Evolutionary conservation across 2,888 invertebrate species (phyloP), one percentile per base, ranked within the genome.

Genomic region (Biston stratarius): DNA sequence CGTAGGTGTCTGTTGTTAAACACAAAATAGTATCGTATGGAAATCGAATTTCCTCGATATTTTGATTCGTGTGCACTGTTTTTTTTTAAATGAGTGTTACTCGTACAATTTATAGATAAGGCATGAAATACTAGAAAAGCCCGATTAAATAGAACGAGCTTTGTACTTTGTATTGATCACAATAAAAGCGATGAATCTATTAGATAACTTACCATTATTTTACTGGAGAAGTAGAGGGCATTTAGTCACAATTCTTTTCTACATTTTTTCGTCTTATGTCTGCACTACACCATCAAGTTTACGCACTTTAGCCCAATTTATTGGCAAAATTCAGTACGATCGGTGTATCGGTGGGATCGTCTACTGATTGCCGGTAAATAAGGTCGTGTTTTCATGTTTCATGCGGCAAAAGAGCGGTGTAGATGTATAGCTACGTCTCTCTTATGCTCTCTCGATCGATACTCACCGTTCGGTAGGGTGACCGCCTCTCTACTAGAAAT

Each of bases 371-470:
- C 77, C 74, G 76, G 85, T 84, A 82, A 84, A 86, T 88, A 88
- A 83, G 83, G 86, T 87, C 83, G 85, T 81, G 79, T 89, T 89
- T 89, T 77, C 86, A 87, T 88, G 87, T 88, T 67, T 89, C 86
- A 91, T 92, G 92, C 93, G 91, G 87, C 92, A 91, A 89, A 88
- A 68, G 89, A 92, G 79, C 74, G 78, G 87, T 74, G 74, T 72
- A 76, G 84, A 81, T 71, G 74, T 85, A 93, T 89, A 81, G 81
- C 71, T 76, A 71, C 71, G 78, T 90, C 90, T 80, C 86, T 83
- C 80, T 90, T 85, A 81, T 85, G 83, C 83, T 76, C 78, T 77
- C 72, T 77, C 84, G 89, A 93, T 93, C 93, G 92, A 93, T 93
- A 92, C 77, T 55, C 64, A 66, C 72, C 75, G 78, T 79, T 74